A percentile compares a stretch with the other conserved stretches of the same genome.
Evolutionary conservation across 2,888 invertebrate species (phyloP).

Genomic region (Mycalesis mineus): DNA sequence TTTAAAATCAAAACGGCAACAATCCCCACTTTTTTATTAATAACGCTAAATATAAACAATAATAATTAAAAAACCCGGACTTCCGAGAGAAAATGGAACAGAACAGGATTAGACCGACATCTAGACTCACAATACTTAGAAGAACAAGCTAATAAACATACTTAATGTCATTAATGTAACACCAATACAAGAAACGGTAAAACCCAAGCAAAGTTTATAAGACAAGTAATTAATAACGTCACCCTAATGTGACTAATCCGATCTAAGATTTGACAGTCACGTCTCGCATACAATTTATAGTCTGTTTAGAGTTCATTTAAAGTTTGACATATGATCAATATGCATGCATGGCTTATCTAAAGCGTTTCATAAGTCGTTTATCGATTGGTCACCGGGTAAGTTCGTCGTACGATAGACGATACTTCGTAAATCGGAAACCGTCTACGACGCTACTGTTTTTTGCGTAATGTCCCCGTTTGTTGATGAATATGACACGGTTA

Average conservation of each 20-base stretch:
- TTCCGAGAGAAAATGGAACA: no score
- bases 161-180: no score
- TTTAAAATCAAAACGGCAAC: no score
- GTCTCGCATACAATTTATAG: neutral
- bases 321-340: neutral
- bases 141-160: no score
- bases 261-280: neutral
- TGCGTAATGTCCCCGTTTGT: neutral
- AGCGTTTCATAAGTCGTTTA: conserved; percentile 3
- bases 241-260: no score
- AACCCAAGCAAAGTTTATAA: no score
- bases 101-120: no score
- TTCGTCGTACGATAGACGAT: conserved; percentile 25
- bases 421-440: conserved; percentile 1
- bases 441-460: neutral
- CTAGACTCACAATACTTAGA: no score
- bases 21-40: no score
- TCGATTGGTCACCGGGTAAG: conserved; percentile 18
- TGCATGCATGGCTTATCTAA: conserved; percentile 3
- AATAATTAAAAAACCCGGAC: no score
- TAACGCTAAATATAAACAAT: no score
- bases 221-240: neutral
- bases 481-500: neutral
- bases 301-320: neutral
- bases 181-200: no score